Evolutionary conservation across 37 sponge, comb jelly and placozoan species (phyloP).

Genomic region (Ephydatia muelleri): DNA sequence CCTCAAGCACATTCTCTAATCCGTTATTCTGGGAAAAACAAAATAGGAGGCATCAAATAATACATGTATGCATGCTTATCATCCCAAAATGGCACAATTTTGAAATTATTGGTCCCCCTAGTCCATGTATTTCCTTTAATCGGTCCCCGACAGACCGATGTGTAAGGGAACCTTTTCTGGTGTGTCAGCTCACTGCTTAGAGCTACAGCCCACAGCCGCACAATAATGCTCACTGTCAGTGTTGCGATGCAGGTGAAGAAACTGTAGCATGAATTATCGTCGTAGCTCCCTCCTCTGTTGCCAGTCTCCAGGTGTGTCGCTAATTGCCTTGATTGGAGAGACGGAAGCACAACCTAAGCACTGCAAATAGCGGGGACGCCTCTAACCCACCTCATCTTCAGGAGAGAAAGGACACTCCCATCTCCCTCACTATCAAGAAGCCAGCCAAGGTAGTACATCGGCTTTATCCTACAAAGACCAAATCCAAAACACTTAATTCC

Average conservation of each 20-base stretch:
- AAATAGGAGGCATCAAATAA: not conserved
- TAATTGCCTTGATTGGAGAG: slow-evolving; percentile 37
- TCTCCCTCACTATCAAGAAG: slow-evolving; percentile 79
- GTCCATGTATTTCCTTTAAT: too few relatives aligned
- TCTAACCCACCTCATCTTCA: slow-evolving; percentile 54
- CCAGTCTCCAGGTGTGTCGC: slow-evolving; percentile 56
- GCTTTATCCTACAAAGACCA: slow-evolving; percentile 57
- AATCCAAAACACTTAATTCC: too few relatives aligned
- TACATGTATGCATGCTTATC: too few relatives aligned
- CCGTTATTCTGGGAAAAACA: slow-evolving; percentile 69
- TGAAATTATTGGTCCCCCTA: too few relatives aligned
- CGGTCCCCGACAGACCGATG: too few relatives aligned
- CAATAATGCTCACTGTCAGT: slow-evolving; percentile 69
- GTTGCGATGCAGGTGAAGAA: slow-evolving; percentile 56
- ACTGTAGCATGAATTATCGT: slow-evolving; percentile 61
- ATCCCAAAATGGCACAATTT: too few relatives aligned
- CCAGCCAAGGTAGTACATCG: slow-evolving; percentile 70
- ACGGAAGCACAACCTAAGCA: too few relatives aligned
- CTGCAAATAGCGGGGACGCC: too few relatives aligned
- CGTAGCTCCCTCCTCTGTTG: slow-evolving; percentile 47
- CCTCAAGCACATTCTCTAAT: slow-evolving; percentile 24
- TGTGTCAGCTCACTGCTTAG: too few relatives aligned
- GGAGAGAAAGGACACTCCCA: slow-evolving; percentile 68
- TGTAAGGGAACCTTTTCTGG: too few relatives aligned
- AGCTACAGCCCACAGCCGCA: not conserved